Evolutionary conservation across 2,797 vertebrate species (phyloP).

Genomic region (Phataginus tricuspis): DNA sequence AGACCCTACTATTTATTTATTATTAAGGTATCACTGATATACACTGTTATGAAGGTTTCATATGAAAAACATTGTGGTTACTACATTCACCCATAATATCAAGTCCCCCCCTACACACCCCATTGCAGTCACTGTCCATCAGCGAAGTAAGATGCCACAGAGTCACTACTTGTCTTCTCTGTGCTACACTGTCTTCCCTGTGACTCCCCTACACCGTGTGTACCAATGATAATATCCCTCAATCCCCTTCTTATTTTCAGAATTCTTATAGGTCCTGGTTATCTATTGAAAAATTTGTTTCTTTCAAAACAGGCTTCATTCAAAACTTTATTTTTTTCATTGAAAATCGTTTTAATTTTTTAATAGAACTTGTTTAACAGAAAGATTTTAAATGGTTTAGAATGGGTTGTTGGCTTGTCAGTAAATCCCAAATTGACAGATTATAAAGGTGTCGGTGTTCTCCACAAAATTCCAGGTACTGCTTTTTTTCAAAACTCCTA

Average conservation of each 20-base stretch:
- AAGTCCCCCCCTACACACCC: too few relatives aligned
- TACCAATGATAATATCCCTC: too few relatives aligned
- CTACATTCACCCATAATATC: too few relatives aligned
- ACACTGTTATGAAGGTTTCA: too few relatives aligned
- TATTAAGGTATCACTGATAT: too few relatives aligned
- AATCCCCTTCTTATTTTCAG: neutral
- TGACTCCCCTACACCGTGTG: too few relatives aligned
- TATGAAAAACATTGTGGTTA: too few relatives aligned
- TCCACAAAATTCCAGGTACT: neutral
- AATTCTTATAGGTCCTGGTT: neutral
- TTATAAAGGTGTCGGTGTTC: neutral
- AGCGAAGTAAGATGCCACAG: too few relatives aligned
- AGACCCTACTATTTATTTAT: too few relatives aligned
- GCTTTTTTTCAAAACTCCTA: neutral
- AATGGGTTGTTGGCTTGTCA: neutral
- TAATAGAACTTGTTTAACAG: constrained; percentile 35
- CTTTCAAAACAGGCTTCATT: constrained; percentile 28
- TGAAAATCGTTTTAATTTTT: constrained; percentile 28
- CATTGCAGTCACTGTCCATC: too few relatives aligned
- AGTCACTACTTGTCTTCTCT: too few relatives aligned
- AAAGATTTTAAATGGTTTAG: constrained; percentile 13
- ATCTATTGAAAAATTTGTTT: neutral
- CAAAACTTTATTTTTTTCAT: constrained; percentile 32
- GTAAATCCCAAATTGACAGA: neutral
- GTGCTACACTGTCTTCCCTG: too few relatives aligned